These are phyloP conservation scores for Lomographa bimaculata DNA, from an alignment of 2,888 invertebrate species.

Conservation along the genomic window DNA sequence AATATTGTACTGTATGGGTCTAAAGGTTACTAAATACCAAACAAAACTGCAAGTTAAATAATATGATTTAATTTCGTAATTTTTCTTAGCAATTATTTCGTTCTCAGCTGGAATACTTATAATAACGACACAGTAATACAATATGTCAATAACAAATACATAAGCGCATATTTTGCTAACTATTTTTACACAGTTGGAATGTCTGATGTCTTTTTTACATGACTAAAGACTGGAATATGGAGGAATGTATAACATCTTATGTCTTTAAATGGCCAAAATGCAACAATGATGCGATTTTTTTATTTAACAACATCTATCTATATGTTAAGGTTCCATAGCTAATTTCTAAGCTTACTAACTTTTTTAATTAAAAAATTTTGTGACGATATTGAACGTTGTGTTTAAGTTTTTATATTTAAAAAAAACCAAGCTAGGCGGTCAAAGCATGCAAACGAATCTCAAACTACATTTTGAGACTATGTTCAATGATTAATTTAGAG, in stretches of 20 bases:
- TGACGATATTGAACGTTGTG: too few species aligned
- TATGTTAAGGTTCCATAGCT: too few species aligned
- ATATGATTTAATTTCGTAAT: slow-evolving; percentile 83
- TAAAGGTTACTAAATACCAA: too few species aligned
- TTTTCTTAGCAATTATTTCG: slow-evolving; percentile 82
- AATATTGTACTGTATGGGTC: too few species aligned
- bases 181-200: slow-evolving; percentile 68
- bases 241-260: slow-evolving; percentile 61
- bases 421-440: slow-evolving; percentile 11
- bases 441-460: slow-evolving; percentile 4
- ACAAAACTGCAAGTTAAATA: slow-evolving; percentile 76
- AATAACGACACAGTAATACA: slow-evolving; percentile 71
- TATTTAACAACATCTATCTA: slow-evolving; percentile 1
- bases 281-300: slow-evolving; percentile 20
- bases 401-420: too few species aligned
- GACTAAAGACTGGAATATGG: slow-evolving; percentile 44
- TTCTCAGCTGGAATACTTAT: slow-evolving; percentile 79
- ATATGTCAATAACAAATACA: slow-evolving; percentile 69
- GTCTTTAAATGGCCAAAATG: slow-evolving; percentile 29
- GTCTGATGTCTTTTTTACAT: slow-evolving; percentile 53
- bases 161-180: slow-evolving; percentile 73
- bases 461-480: slow-evolving; percentile 6
- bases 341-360: too few species aligned
- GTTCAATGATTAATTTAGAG: slow-evolving; percentile 1
- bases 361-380: too few species aligned